Base-by-base conservation (phyloP, 2,113 vertebrate species). In the Ramphastos sulfuratus region DNA sequence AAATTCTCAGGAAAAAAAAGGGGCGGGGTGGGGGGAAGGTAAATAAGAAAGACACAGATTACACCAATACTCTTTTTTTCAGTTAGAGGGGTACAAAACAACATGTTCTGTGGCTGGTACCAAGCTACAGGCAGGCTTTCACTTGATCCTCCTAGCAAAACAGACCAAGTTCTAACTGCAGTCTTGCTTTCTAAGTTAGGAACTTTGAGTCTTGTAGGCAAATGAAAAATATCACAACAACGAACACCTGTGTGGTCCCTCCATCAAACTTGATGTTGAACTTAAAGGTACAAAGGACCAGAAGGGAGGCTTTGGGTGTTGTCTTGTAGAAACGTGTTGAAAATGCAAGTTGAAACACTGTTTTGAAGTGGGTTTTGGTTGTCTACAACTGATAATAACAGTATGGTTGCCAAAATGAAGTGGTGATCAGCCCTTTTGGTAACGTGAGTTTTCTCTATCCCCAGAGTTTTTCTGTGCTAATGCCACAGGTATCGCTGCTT, bases 171-270 rank as follows among this genome's bases (percentile, higher is more conserved):
- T 82, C 39, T 46, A 23, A 15, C 44, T 56, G 8, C 19, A 28
- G 9, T 20, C 39, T 54, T 58, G 7, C 46, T 67, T 50, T 21
- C 48, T 39, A 24, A 58, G 7, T 18, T 31, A 18, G 35, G 10
- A 19, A 28, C 14, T 58, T 71, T n/a, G 15, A 42, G 20, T 54
- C 58, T 35, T 79, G 16, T 1, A 54, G 35, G 35, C n/a, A 72
- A 61, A n/a, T 35, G 3, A 0, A 3, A 35, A 58, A 52, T 48
- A 6, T 48, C n/a, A 67, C 54, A 42, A 4, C n/a, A n/a, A n/a
- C 64, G n/a, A 87, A 50, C 60, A 73, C n/a, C 21, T 25, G 23
- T 76, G 61, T 63, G 19, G 48, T 8, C 8, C 8, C 39, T 33
- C 20, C 5, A 1, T 50, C 39, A 58, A 58, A 71, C 33, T 35